Evolutionary conservation across 2,797 vertebrate genomes (phyloP), one percentile per base, ranked within the genome.

Genomic region (Manis crassicaudata): DNA sequence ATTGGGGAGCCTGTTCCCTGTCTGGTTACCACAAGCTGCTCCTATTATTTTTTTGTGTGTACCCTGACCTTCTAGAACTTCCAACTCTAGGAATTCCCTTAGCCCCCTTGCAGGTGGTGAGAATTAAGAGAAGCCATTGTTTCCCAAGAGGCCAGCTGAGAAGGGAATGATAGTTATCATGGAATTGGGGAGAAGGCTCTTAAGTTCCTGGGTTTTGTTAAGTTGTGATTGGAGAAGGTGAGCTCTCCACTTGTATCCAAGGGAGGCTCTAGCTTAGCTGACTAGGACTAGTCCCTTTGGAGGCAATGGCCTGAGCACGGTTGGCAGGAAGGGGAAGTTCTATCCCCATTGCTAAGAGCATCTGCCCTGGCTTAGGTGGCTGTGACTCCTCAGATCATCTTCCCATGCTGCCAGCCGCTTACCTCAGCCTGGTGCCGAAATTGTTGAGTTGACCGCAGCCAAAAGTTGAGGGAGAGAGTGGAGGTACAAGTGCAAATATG

Each of bases 21-120:
- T 85, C 17, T 86, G 72, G 32, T 92, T 84, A 84, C 84, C 13
- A 68, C 4, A 23, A 80, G 67, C 46, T 92, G 67, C 56, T 85
- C 32, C 40, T 93, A 17, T 91, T 91, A 84, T 85, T 95, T 94
- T 65, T 95, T 94, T 89, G 37, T 90, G 9, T 96, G n/a, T 81
- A 72, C 80, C n/a, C 46, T 91, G 60, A 85, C 62, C 67, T 95
- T 86, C 46, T 6, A 84, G 54, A 88, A 63, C 32, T 43, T 79
- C 10, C 29, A 40, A 35, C 29, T 68, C 0, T 40, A 60, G 52
- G 72, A 95, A 92, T 86, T 93, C 62, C 50, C 87, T 91, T 82
- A 82, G n/a, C 35, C 2, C 29, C 35, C 21, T 92, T 83, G 54
- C 32, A 85, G 29, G 35, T 83, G 52, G 43, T 89, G 46, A 63